Conservation (phyloP, 2,888 invertebrate species). For the Oligia strigilis region DNA sequence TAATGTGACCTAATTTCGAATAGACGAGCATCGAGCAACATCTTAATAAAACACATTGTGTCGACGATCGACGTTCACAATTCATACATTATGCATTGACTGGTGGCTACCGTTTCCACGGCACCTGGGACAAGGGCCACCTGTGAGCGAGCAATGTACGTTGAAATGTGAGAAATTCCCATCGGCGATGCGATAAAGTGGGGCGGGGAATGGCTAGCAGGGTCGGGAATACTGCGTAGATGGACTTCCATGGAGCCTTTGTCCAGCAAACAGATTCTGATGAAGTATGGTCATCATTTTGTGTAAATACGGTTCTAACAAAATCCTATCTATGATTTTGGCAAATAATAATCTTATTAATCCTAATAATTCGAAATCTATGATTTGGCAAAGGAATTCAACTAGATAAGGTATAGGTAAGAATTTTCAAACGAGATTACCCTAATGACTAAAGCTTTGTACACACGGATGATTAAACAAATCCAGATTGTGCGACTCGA, state of each 20-base stretch:
- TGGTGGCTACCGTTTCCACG: slow-evolving; percentile 71
- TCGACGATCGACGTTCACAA: slow-evolving; percentile 52
- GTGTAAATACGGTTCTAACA: too few species aligned
- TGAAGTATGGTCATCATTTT: neutral
- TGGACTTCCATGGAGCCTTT: neutral
- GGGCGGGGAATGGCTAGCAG: slow-evolving; percentile 9
- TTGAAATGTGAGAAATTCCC: slow-evolving; percentile 57
- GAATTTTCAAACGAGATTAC: slow-evolving; percentile 4
- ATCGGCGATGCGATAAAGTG: slow-evolving; percentile 25
- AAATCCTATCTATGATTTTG: too few species aligned
- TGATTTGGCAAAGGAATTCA: too few species aligned
- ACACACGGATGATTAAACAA: slow-evolving; percentile 33
- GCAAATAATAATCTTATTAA: too few species aligned
- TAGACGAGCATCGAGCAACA: slow-evolving; percentile 44
- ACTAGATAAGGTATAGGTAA: neutral
- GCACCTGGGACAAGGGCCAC: slow-evolving; percentile 73
- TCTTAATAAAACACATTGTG: slow-evolving; percentile 65
- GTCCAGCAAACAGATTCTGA: neutral
- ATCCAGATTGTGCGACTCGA: slow-evolving; percentile 25
- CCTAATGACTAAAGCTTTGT: slow-evolving; percentile 32
- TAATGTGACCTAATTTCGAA: slow-evolving; percentile 55
- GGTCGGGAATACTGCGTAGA: neutral
- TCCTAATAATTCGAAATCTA: too few species aligned
- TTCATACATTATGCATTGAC: slow-evolving; percentile 83
- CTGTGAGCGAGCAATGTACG: slow-evolving; percentile 71